Evolutionary conservation across 2,888 invertebrate species (phyloP), one percentile per base, ranked within the genome.

Genomic region (Thereva nobilitata): DNA sequence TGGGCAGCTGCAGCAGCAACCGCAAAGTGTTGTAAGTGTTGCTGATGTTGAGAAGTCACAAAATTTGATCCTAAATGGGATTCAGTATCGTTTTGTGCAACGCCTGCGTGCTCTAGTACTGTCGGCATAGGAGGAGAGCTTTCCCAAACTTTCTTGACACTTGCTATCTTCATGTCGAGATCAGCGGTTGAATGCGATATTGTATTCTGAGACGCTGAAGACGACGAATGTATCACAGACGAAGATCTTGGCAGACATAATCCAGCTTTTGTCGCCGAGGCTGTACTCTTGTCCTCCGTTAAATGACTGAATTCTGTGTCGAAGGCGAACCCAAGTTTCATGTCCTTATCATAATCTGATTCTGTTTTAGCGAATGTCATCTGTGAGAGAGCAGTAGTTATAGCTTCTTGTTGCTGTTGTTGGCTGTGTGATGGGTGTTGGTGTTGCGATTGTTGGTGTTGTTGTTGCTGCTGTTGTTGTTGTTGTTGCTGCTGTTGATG

Each of bases 91-190:
- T 12, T 54, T 5, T 34, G 65, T n/a, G 69, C 69, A n/a, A 70
- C 72, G 4, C 67, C 70, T 6, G 67, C 68, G 72, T 85, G 85
- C 74, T 89, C 89, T 23, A 86, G 86, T 12, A 87, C 88, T 0
- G 88, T 86, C 10, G 88, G 87, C 88, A 88, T 89, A 4, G 85
- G 82, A 8, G 85, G 82, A 2, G 83, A 83, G 71, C 79, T 86
- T 76, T 93, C 92, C 92, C 92, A 93, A 12, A 91, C 90, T 75
- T 83, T 78, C 81, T 96, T 96, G 52, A 95, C 95, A 71, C 94
- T 93, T 44, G 94, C 94, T 74, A 96, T 95, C 83, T 96, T 96
- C 82, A 93, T 87, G 82, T 94, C 94, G 72, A 96, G 86, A 80
- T 96, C 96, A 45, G 94, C 94, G 45, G 93, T 91, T 71, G 91